Percentiles rank a stretch among this genome's conserved stretches.
Evolutionary conservation across 2,888 invertebrate species (phyloP).

Genomic region (Rutpela maculata): DNA sequence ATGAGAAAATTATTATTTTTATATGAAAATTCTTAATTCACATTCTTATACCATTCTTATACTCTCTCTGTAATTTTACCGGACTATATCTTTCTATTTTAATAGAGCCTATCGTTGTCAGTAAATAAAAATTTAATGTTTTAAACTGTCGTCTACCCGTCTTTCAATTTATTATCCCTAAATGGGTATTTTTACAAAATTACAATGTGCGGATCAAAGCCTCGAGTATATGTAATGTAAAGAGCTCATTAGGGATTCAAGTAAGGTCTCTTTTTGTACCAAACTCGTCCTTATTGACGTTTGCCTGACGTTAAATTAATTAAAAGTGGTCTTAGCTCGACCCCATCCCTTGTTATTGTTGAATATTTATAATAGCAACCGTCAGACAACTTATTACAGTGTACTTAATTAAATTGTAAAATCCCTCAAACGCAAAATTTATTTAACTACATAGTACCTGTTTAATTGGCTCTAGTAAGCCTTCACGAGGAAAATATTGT

Average conservation of each 20-base stretch:
- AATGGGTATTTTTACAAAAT: conserved; percentile 41
- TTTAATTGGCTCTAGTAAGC: conserved; percentile 27
- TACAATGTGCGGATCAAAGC: conserved; percentile 30
- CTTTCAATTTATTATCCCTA: conserved; percentile 30
- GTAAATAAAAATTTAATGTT: conserved; percentile 24
- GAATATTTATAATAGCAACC: conserved; percentile 53
- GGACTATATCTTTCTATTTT: neutral
- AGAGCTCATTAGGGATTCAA: conserved; percentile 63
- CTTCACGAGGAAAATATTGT: neutral
- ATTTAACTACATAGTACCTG: conserved; percentile 29
- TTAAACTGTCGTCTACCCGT: neutral
- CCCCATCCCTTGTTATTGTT: conserved; percentile 47
- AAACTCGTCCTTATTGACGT: conserved; percentile 65
- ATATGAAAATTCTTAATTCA: too few relatives aligned
- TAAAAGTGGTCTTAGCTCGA: conserved; percentile 60
- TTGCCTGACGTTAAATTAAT: conserved; percentile 68
- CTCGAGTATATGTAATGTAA: conserved; percentile 46
- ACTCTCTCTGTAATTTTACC: neutral
- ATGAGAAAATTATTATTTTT: too few relatives aligned
- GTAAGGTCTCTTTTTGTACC: conserved; percentile 62
- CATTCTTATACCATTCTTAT: too few relatives aligned
- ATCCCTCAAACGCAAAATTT: conserved; percentile 40
- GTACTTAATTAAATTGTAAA: conserved; percentile 47
- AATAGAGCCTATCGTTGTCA: neutral
- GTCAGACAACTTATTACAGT: conserved; percentile 49